Conservation (phyloP, 2,888 invertebrate genomes). For the Ophion costatus region DNA sequence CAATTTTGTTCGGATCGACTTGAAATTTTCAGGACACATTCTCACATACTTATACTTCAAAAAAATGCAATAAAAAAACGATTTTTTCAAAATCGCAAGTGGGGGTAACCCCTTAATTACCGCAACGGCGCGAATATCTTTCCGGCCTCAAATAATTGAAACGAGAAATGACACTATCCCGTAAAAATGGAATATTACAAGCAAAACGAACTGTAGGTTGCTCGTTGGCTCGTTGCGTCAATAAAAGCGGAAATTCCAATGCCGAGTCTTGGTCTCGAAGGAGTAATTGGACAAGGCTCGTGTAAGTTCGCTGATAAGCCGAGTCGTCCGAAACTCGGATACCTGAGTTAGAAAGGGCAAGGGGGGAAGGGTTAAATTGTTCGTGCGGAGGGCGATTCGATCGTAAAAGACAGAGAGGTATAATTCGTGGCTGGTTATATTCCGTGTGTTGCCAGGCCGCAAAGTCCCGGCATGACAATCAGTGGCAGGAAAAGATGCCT, state of each 20-base stretch:
- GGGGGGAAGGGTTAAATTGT: conserved; percentile 1
- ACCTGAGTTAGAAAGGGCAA: neutral
- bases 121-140: no score
- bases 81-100: no score
- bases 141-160: no score
- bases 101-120: no score
- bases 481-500: conserved; percentile 43
- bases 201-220: no score
- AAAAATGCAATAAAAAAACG: no score
- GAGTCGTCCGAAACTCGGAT: neutral
- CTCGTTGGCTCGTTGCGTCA: neutral
- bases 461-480: conserved; percentile 43
- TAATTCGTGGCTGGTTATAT: conserved; percentile 79
- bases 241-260: neutral
- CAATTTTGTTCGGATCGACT: no score
- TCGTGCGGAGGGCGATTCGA: conserved; percentile 70
- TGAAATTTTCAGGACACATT: no score
- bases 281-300: neutral
- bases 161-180: no score
- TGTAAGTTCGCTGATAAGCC: conserved; percentile 2
- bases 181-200: no score
- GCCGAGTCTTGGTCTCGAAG: neutral
- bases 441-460: conserved; percentile 83
- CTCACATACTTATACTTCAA: no score
- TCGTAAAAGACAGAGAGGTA: conserved; percentile 11